phyloP scores from a whole-genome alignment of 2,113 vertebrate genomes.

The Pogonocichla stellata region DNA sequence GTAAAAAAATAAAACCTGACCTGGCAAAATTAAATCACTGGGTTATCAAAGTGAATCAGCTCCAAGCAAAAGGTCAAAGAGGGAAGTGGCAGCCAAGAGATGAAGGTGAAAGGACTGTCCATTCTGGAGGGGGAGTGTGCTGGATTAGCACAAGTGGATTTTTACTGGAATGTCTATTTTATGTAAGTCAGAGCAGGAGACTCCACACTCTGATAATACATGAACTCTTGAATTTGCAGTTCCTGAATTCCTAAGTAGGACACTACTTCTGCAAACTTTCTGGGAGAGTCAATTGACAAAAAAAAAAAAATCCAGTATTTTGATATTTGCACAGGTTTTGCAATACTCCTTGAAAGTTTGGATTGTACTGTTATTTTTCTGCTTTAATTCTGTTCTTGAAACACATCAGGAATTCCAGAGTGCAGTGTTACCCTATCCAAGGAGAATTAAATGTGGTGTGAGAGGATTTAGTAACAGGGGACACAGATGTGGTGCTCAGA shows the following conservation, averaged over 20 bases:
- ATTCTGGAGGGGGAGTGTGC: neutral
- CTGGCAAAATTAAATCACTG: neutral
- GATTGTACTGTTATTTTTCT: neutral
- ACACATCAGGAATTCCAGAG: neutral
- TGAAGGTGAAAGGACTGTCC: neutral
- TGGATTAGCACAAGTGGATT: neutral
- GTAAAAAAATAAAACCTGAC: neutral
- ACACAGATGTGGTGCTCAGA: neutral
- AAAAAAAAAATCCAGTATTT: neutral
- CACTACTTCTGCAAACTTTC: neutral
- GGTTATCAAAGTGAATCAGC: neutral
- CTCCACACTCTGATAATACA: neutral
- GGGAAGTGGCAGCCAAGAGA: neutral
- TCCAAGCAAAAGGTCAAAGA: neutral
- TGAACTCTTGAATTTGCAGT: neutral
- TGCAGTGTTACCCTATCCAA: too few relatives aligned
- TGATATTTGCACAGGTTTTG: neutral
- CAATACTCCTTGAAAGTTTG: neutral
- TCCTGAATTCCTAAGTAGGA: neutral
- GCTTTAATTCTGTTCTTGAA: neutral
- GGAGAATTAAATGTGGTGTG: neutral
- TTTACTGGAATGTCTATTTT: neutral
- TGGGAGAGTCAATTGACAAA: neutral
- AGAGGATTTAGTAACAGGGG: neutral
- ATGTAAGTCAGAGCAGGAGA: neutral